Percentiles rank a stretch among this genome's conserved stretches.
Conservation (phyloP, 2,888 invertebrate genomes). For the Brenthis daphne region DNA sequence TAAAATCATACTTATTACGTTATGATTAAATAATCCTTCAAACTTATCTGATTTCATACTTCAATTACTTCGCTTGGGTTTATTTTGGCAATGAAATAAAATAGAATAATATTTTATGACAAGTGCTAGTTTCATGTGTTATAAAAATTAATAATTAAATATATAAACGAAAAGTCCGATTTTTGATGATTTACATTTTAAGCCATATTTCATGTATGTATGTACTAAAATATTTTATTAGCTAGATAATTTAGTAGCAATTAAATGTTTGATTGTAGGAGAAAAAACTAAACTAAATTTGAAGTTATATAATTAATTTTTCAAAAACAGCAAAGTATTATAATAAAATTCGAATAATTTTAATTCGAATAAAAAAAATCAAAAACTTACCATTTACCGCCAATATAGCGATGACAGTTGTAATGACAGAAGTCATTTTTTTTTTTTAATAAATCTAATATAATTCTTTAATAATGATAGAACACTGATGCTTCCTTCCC, state of each 20-base stretch:
- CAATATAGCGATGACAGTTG: slow-evolving; percentile 58
- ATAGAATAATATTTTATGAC: neutral
- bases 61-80: slow-evolving; percentile 20
- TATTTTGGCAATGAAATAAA: neutral
- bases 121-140: too few species aligned
- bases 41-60: slow-evolving; percentile 41
- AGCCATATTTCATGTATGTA: too few species aligned
- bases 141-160: too few species aligned
- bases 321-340: neutral
- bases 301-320: too few species aligned
- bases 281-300: too few species aligned
- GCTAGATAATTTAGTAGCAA: too few species aligned
- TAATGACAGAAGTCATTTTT: slow-evolving; percentile 56
- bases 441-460: slow-evolving; percentile 45
- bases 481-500: slow-evolving; percentile 64
- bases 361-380: neutral
- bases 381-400: slow-evolving; percentile 67
- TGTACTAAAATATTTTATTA: too few species aligned
- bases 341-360: neutral
- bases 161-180: too few species aligned
- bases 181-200: too few species aligned
- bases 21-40: slow-evolving; percentile 33
- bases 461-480: slow-evolving; percentile 45
- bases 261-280: too few species aligned
- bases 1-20: slow-evolving; percentile 38